Evolutionary conservation across 2,797 vertebrate genomes (phyloP), one percentile per base, ranked within the genome.

Genomic region (Gobionotothen gibberifrons): DNA sequence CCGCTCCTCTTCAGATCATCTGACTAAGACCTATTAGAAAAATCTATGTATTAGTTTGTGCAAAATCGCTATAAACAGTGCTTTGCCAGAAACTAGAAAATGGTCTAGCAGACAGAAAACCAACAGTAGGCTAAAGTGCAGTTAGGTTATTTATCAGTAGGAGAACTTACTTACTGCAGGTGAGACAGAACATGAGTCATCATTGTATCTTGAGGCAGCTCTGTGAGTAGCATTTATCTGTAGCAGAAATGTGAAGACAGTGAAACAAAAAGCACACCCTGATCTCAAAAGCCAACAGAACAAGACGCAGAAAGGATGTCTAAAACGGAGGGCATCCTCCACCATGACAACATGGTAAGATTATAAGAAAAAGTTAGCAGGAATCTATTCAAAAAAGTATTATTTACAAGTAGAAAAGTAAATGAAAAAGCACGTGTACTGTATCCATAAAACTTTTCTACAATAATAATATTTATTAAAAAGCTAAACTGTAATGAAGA

Each of bases 251-350:
- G 67, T 70, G 53, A 65, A 59, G 53, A 64, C 40, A 63, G 46
- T 47, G 21, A 60, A 65, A 60, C 43, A 43, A 39, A 36, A 36
- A 51, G 67, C 36, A n/a, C 16, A 61, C 17, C 39, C 40, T 44
- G 11, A 54, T 74, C 55, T 66, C 29, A 56, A 55, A 62, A 48
- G 67, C 40, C 55, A 83, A n/a, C 29, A 56, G 43, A 77, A 71
- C 56, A 72, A 67, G 74, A 71, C 60, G 48, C 26, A 53, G 53
- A 52, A 70, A 65, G 59, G 62, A 51, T 51, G 44, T 55, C 43
- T 51, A 29, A 78, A 72, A 60, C 17, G 21, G 19, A 71, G 48
- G 21, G 21, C 61, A 26, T 60, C 74, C 68, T 66, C 49, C 49
- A 44, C 49, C 54, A 42, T 29, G 40, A 12, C 1, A 43, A 57